Percentiles rank a stretch among this genome's conserved stretches.
phyloP scores from a whole-genome alignment of 2,797 vertebrate genomes.

The Gobio occitaniae region DNA sequence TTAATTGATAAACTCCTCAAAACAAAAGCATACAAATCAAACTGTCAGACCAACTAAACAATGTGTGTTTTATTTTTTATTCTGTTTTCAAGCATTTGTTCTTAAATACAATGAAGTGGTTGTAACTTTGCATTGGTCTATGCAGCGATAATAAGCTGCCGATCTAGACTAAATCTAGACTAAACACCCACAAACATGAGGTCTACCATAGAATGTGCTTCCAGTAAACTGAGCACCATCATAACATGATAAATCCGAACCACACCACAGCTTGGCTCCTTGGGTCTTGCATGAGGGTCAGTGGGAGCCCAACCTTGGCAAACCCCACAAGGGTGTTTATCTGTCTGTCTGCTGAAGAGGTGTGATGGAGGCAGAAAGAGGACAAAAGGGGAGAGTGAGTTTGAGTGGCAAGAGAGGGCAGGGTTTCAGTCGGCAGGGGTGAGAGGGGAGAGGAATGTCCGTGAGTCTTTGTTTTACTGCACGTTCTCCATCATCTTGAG shows the following conservation, averaged over 20 bases:
- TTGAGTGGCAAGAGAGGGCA: conserved; percentile 40
- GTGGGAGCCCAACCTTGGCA: conserved; percentile 59
- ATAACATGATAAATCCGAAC: conserved; percentile 48
- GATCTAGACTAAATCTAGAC: conserved; percentile 76
- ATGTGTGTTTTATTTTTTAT: conserved; percentile 79
- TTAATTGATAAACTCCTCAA: conserved; percentile 79
- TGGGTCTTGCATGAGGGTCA: conserved; percentile 53
- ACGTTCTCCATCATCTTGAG: conserved; percentile 99
- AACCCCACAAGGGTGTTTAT: conserved; percentile 68
- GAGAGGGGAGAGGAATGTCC: conserved; percentile 80
- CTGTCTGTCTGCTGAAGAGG: conserved; percentile 77
- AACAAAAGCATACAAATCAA: conserved; percentile 77
- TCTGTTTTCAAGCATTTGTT: conserved; percentile 73
- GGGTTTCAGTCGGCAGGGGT: conserved; percentile 52
- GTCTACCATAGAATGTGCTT: conserved; percentile 55
- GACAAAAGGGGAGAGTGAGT: conserved; percentile 45
- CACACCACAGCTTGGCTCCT: conserved; percentile 60
- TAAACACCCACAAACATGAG: conserved; percentile 63
- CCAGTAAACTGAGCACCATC: conserved; percentile 43
- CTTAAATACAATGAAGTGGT: conserved; percentile 74
- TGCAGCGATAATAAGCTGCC: conserved; percentile 75
- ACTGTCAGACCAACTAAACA: conserved; percentile 79
- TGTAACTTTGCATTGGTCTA: conserved; percentile 76
- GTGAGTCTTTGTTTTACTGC: conserved; percentile 88
- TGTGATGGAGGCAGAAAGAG: conserved; percentile 69